phyloP scores from a whole-genome alignment of 1,140 invertebrate genomes.

The Drosophila teissieri region DNA sequence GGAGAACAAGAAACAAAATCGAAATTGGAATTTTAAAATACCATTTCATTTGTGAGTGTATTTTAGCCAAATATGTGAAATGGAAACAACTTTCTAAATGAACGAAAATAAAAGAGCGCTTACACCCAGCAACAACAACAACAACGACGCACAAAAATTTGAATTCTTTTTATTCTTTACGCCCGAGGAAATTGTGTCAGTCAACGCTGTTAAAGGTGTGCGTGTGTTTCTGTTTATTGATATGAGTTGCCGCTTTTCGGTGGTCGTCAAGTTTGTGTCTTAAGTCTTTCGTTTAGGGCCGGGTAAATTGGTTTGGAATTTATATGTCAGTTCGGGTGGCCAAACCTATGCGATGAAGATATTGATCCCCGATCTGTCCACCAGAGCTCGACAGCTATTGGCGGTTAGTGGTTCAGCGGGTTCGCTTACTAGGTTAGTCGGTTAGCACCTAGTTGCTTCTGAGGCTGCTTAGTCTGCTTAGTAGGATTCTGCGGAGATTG shows the following conservation, averaged over 20 bases:
- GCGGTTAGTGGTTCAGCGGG: conserved; percentile 67
- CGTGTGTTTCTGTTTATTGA: conserved; percentile 32
- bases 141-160: conserved; percentile 69
- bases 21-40: conserved; percentile 76
- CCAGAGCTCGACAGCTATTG: conserved; percentile 21
- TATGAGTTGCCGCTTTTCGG: conserved; percentile 16
- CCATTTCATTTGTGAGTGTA: conserved; percentile 40
- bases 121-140: conserved; percentile 37
- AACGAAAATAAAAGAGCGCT: conserved; percentile 37
- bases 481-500: conserved; percentile 55
- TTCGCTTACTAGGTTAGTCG: conserved; percentile 82
- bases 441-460: conserved; percentile 70
- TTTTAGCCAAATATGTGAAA: conserved; percentile 82
- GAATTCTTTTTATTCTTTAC: conserved; percentile 81
- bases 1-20: conserved; percentile 57
- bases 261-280: conserved; percentile 55
- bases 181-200: conserved; percentile 80
- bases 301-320: conserved; percentile 48
- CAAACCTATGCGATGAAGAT: conserved; percentile 11
- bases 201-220: conserved; percentile 54
- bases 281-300: conserved; percentile 79
- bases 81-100: conserved; percentile 82
- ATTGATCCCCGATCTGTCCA: conserved; percentile 35
- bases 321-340: conserved; percentile 13
- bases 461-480: conserved; percentile 28